phyloP scores from a whole-genome alignment of 2,113 vertebrate species.

The Mungos mungo region DNA sequence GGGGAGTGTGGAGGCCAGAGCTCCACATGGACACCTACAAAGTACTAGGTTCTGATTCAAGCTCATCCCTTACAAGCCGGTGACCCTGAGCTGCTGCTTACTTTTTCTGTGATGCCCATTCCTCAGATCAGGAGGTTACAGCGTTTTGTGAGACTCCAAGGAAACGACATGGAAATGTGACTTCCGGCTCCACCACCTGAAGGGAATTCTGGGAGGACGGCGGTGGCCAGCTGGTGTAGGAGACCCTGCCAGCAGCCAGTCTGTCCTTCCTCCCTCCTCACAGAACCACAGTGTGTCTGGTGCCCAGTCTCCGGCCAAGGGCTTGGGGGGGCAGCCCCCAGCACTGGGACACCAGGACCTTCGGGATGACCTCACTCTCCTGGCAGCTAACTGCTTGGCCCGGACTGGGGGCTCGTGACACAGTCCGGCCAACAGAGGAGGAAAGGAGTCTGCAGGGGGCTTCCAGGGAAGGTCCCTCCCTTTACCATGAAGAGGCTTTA shows the following conservation, averaged over 20 bases:
- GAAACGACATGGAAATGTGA: background rate
- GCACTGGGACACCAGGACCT: accelerated
- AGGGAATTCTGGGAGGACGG: background rate
- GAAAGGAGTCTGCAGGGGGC: background rate
- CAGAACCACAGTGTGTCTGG: background rate
- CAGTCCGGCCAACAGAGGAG: background rate
- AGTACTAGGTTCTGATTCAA: too few species aligned
- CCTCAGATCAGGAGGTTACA: background rate
- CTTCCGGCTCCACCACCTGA: background rate
- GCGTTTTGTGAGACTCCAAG: background rate
- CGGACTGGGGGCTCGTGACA: background rate
- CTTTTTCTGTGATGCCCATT: background rate
- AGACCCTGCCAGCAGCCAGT: background rate
- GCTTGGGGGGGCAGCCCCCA: background rate
- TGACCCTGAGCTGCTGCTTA: background rate
- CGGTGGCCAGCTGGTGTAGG: background rate
- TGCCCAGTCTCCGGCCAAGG: background rate
- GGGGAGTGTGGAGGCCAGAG: accelerated
- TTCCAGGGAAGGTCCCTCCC: background rate
- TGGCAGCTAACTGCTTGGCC: too few species aligned
- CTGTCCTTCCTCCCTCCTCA: background rate
- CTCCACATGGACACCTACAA: background rate
- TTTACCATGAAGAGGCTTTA: accelerated
- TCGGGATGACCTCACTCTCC: background rate
- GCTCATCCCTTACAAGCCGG: background rate